Percentiles rank a stretch among this genome's conserved stretches.
Evolutionary conservation across 1,140 invertebrate species (phyloP).

Genomic region (Ridgeia piscesae): DNA sequence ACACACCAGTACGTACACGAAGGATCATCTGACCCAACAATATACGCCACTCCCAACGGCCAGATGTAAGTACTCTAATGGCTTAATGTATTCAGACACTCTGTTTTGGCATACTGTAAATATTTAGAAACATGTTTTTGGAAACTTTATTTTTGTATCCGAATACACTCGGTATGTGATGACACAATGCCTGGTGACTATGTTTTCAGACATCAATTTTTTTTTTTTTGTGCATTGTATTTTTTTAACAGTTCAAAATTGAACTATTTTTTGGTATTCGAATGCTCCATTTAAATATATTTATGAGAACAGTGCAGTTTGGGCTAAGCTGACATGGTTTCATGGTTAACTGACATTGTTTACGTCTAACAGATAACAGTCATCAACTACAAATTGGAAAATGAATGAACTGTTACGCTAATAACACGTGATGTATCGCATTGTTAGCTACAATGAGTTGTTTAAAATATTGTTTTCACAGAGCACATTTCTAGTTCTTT

Average conservation of each 20-base stretch:
- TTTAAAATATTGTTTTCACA: conserved; percentile 15
- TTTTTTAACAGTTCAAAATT: too few species aligned
- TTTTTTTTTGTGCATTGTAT: background rate
- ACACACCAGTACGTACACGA: conserved; percentile 59
- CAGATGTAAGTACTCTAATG: conserved; percentile 67
- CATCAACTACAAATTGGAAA: background rate
- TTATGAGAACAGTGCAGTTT: too few species aligned
- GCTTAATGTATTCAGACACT: too few species aligned
- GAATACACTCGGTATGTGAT: too few species aligned
- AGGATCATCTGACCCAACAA: conserved; percentile 62
- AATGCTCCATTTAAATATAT: background rate
- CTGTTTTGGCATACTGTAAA: too few species aligned
- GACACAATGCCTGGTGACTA: too few species aligned
- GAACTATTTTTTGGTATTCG: too few species aligned
- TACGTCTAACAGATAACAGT: background rate
- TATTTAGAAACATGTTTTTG: too few species aligned
- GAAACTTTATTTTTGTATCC: too few species aligned
- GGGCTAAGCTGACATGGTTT: background rate
- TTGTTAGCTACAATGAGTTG: too few species aligned
- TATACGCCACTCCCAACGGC: conserved; percentile 71
- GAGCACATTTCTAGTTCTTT: background rate
- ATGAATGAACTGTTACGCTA: too few species aligned
- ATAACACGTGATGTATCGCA: too few species aligned
- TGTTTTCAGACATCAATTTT: background rate
- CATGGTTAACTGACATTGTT: background rate